These are phyloP conservation scores for Anas platyrhynchos DNA, from an alignment of 2,113 vertebrate species.

Conservation along the genomic window DNA sequence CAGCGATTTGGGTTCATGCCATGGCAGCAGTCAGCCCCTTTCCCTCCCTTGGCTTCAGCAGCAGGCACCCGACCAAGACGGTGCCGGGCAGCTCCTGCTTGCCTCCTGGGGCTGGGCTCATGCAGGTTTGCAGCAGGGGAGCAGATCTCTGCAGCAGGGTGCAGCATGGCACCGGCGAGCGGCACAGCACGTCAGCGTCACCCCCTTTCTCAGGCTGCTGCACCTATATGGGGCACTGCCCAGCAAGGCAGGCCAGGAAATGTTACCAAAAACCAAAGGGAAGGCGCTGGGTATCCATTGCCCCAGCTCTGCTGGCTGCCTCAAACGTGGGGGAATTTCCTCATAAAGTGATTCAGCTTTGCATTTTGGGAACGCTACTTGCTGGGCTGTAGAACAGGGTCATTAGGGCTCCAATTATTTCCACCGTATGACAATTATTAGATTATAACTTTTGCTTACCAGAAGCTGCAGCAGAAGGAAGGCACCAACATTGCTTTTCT, in stretches of 20 bases:
- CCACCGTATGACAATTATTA: not conserved
- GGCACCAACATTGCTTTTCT: not conserved
- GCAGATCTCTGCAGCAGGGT: not conserved
- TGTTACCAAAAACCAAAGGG: not conserved
- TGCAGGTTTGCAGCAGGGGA: not conserved
- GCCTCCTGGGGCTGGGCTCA: not conserved
- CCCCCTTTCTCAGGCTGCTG: not conserved
- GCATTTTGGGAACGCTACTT: not conserved
- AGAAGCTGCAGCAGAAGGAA: not conserved
- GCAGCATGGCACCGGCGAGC: not conserved
- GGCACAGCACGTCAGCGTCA: not conserved
- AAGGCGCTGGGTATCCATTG: not conserved
- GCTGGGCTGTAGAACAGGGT: not conserved
- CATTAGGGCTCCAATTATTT: not conserved
- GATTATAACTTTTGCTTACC: not conserved
- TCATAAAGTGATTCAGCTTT: not conserved
- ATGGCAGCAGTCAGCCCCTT: not conserved
- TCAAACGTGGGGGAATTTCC: fast-evolving
- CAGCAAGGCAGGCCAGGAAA: fast-evolving
- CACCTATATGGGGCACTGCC: fast-evolving
- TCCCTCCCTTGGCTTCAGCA: not conserved
- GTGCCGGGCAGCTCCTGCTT: not conserved
- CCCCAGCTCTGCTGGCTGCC: not conserved
- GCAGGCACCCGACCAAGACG: fast-evolving
- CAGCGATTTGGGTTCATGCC: not conserved